These are phyloP conservation scores for Spheniscus mendiculus DNA, from an alignment of 2,113 vertebrate genomes.

Conservation along the genomic window DNA sequence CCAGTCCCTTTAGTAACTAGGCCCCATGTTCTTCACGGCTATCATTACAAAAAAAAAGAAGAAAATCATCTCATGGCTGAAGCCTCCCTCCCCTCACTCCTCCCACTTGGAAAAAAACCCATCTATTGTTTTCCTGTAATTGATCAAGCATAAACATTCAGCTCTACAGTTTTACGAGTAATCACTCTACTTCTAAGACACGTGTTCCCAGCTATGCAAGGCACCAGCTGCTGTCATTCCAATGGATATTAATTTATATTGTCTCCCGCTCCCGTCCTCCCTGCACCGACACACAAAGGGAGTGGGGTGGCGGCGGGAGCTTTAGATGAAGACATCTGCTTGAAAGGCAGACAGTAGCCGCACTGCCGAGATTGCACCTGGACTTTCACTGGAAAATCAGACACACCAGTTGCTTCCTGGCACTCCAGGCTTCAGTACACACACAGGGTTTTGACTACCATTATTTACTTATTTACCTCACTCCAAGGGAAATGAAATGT, in stretches of 20 bases:
- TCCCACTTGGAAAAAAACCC: not conserved
- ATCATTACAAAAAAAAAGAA: not conserved
- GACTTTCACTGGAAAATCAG: slow-evolving; percentile 56
- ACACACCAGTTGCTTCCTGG: slow-evolving; percentile 66
- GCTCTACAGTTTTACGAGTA: slow-evolving; percentile 51
- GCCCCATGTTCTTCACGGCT: not conserved
- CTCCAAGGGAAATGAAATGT: slow-evolving; percentile 19
- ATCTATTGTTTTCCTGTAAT: slow-evolving; percentile 57
- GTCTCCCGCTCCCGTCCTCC: slow-evolving; percentile 66
- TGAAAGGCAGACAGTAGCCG: slow-evolving; percentile 58
- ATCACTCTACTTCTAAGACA: slow-evolving; percentile 74
- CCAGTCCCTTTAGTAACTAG: not conserved
- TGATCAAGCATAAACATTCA: slow-evolving; percentile 63
- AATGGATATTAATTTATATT: slow-evolving; percentile 82
- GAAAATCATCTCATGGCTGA: not conserved
- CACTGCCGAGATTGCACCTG: slow-evolving; percentile 68
- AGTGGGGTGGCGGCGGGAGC: slow-evolving; percentile 42
- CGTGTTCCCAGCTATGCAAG: slow-evolving; percentile 71
- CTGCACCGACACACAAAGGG: slow-evolving; percentile 43
- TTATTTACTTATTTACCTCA: slow-evolving; percentile 24
- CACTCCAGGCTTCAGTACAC: slow-evolving; percentile 29
- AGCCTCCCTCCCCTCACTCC: not conserved
- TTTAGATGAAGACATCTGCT: slow-evolving; percentile 76
- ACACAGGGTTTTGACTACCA: not conserved
- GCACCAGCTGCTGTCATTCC: slow-evolving; percentile 81